Evolutionary conservation across 1,140 invertebrate genomes (phyloP).

Genomic region (Ditylenchus dipsaci): DNA sequence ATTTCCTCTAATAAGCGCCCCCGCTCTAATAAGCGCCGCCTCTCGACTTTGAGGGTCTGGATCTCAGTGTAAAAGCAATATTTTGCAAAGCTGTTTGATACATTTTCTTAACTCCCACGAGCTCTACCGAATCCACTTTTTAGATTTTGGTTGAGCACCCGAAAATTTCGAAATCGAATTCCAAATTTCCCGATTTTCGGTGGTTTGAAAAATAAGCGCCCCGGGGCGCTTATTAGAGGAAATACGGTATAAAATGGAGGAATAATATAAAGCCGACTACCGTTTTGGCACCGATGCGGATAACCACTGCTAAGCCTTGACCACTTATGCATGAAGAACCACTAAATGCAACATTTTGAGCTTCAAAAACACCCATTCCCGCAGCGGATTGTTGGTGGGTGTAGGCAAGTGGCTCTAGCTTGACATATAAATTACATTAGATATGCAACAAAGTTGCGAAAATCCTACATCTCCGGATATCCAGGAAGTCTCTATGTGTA

Average conservation of each 20-base stretch:
- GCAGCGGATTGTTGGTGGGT: conserved; percentile 12
- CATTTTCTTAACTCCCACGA: no score
- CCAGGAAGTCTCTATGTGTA: conserved; percentile 38
- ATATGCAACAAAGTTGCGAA: background rate
- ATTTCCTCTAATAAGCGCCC: no score
- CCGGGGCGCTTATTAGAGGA: no score
- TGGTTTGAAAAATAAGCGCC: no score
- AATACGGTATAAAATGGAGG: background rate
- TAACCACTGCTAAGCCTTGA: conserved; percentile 33
- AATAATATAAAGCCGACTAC: conserved; percentile 13
- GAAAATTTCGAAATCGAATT: no score
- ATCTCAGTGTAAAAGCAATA: no score
- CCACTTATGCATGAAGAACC: conserved; percentile 29
- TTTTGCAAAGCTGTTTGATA: no score
- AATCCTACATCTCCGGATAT: conserved; percentile 27
- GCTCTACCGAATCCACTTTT: no score
- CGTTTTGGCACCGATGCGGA: conserved; percentile 42
- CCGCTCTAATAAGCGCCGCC: no score
- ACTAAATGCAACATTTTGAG: conserved; percentile 42
- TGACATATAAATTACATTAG: background rate
- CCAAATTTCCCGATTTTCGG: no score
- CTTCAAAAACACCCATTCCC: conserved; percentile 22
- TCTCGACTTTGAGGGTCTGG: no score
- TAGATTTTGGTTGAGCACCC: no score
- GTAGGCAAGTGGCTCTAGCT: conserved; percentile 36